Percentiles rank a stretch among this genome's conserved stretches.
Evolutionary conservation across 2,888 invertebrate species (phyloP).

Genomic region (Morpho helenor): DNA sequence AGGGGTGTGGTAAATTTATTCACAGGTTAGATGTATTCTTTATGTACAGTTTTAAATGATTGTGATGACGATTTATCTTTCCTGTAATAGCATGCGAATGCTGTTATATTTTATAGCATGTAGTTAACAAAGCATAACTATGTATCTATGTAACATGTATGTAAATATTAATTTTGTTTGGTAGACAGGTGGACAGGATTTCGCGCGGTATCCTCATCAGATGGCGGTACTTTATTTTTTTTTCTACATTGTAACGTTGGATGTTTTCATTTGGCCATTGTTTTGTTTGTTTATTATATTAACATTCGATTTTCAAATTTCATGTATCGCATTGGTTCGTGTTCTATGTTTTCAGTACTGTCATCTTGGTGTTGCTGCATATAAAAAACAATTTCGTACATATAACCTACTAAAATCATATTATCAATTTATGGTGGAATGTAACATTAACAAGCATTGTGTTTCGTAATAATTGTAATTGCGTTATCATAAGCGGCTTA

Average conservation of each 20-base stretch:
- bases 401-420: background rate
- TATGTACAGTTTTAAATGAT: too few species aligned
- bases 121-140: background rate
- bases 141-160: background rate
- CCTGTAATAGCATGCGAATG: too few species aligned
- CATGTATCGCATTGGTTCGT: background rate
- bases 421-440: too few species aligned
- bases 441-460: background rate
- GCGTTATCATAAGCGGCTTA: too few species aligned
- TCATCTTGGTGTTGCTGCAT: constrained; percentile 22
- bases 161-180: constrained; percentile 47
- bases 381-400: too few species aligned
- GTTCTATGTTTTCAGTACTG: constrained; percentile 5
- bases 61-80: too few species aligned
- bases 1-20: too few species aligned
- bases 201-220: constrained; percentile 54
- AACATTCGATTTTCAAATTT: constrained; percentile 1
- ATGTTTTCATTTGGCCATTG: constrained; percentile 21
- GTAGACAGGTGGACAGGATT: constrained; percentile 68
- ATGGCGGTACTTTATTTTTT: constrained; percentile 57
- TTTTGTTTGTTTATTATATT: background rate
- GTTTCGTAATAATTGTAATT: background rate
- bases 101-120: background rate
- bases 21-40: too few species aligned
- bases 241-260: constrained; percentile 34